These are phyloP conservation scores for Metaphire vulgaris DNA, from an alignment of 1,140 invertebrate genomes.

Conservation along the genomic window DNA sequence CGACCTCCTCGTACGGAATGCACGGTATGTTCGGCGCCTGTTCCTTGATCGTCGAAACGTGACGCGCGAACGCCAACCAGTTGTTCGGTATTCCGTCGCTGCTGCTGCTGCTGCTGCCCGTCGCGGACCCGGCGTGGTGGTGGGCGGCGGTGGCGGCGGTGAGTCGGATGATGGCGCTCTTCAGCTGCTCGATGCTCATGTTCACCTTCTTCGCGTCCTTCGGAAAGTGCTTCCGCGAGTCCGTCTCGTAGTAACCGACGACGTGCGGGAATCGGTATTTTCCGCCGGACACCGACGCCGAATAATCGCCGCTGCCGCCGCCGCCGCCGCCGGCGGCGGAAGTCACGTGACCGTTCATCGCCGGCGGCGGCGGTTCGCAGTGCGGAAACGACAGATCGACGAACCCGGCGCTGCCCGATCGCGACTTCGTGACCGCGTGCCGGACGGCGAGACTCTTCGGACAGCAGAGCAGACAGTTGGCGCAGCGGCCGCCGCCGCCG, in stretches of 20 bases:
- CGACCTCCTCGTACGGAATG: constrained; percentile 28
- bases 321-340: no score
- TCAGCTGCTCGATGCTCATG: constrained; percentile 31
- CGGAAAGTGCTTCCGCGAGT: constrained; percentile 27
- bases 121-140: neutral
- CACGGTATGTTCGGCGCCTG: constrained; percentile 26
- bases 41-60: constrained; percentile 29
- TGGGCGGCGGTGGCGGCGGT: constrained; percentile 16
- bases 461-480: constrained; percentile 24
- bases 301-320: no score
- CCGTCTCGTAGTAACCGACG: constrained; percentile 30
- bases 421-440: constrained; percentile 19
- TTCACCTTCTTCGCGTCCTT: constrained; percentile 30
- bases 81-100: constrained; percentile 25
- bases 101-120: no score
- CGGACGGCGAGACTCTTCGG: constrained; percentile 23
- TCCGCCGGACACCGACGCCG: constrained; percentile 3
- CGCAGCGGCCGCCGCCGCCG: constrained; percentile 21
- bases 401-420: constrained; percentile 27
- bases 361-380: constrained; percentile 14
- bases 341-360: constrained; percentile 28
- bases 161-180: constrained; percentile 26
- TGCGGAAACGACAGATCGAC: constrained; percentile 30
- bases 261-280: constrained; percentile 21
- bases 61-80: constrained; percentile 27